Percentiles rank a stretch among this genome's conserved stretches.
These are phyloP conservation scores for Palythoa heliodiscus DNA, from an alignment of 92 coral and sea anemone species.

Conservation along the genomic window DNA sequence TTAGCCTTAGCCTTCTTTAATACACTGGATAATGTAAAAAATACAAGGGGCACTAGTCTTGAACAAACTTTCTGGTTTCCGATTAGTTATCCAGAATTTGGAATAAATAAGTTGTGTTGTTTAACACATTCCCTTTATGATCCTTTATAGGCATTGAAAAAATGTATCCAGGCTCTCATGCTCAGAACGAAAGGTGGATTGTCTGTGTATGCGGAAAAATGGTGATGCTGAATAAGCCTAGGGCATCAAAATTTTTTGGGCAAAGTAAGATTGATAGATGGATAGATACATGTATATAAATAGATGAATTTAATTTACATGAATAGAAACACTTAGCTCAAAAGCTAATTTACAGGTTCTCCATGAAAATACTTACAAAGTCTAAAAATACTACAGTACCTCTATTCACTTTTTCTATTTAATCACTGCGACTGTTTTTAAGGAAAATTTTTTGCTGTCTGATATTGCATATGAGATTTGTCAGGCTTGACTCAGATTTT, in stretches of 20 bases:
- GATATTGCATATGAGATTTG: constrained; percentile 30
- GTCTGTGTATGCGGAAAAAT: constrained; percentile 37
- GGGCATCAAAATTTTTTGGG: constrained; percentile 42
- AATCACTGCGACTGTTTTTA: constrained; percentile 30
- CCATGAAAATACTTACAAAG: constrained; percentile 1
- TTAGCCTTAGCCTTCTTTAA: not conserved
- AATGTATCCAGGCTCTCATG: constrained; percentile 15
- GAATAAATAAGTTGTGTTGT: constrained; percentile 7
- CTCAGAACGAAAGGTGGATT: constrained; percentile 48
- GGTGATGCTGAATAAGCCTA: constrained; percentile 50
- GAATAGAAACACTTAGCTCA: not conserved
- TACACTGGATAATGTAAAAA: constrained; percentile 6
- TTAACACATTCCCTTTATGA: constrained; percentile 16
- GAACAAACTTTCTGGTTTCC: not conserved
- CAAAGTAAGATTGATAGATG: constrained; percentile 26
- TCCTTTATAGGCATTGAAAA: not conserved
- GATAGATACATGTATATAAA: not conserved
- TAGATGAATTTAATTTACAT: not conserved
- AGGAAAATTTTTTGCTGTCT: constrained; percentile 20
- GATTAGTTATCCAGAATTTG: constrained; percentile 2
- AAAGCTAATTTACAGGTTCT: constrained; percentile 5
- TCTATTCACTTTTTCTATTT: constrained; percentile 20
- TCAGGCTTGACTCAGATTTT: not conserved
- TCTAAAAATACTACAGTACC: constrained; percentile 4
- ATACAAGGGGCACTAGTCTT: constrained; percentile 2